Conservation (phyloP, 30 jellyfish, hydroid and myxozoan species). For the Mastigias papua region DNA sequence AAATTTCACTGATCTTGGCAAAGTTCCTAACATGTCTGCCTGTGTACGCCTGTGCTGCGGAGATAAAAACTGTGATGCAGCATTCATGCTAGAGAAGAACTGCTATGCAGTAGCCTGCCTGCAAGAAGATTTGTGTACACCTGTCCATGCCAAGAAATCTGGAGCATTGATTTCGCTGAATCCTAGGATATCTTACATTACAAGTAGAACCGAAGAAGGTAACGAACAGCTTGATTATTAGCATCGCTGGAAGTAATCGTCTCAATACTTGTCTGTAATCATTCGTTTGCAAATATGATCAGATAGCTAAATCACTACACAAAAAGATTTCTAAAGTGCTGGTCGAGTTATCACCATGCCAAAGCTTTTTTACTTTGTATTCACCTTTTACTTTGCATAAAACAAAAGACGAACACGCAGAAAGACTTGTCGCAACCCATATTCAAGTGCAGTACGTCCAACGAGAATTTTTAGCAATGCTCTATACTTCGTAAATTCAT, state of each 20-base stretch:
- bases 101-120: slow-evolving; percentile 93
- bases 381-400: too few relatives aligned
- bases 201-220: slow-evolving; percentile 99
- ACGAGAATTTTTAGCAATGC: too few relatives aligned
- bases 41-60: slow-evolving; percentile 99
- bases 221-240: neutral
- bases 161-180: slow-evolving; percentile 87
- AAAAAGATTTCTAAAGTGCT: too few relatives aligned
- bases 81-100: slow-evolving; percentile 94
- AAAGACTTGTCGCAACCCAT: too few relatives aligned
- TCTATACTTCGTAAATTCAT: too few relatives aligned
- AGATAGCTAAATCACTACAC: too few relatives aligned
- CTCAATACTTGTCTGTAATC: too few relatives aligned
- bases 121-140: slow-evolving; percentile 85
- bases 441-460: too few relatives aligned
- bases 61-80: slow-evolving; percentile 96
- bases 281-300: too few relatives aligned
- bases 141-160: slow-evolving; percentile 93
- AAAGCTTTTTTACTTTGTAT: too few relatives aligned
- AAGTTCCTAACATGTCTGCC: slow-evolving; percentile 91
- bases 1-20: slow-evolving; percentile 91
- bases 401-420: too few relatives aligned
- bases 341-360: too few relatives aligned
- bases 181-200: slow-evolving; percentile 91
- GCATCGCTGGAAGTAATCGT: neutral